Conservation (phyloP, 2,113 vertebrate species). For the Hippocampus comes region DNA sequence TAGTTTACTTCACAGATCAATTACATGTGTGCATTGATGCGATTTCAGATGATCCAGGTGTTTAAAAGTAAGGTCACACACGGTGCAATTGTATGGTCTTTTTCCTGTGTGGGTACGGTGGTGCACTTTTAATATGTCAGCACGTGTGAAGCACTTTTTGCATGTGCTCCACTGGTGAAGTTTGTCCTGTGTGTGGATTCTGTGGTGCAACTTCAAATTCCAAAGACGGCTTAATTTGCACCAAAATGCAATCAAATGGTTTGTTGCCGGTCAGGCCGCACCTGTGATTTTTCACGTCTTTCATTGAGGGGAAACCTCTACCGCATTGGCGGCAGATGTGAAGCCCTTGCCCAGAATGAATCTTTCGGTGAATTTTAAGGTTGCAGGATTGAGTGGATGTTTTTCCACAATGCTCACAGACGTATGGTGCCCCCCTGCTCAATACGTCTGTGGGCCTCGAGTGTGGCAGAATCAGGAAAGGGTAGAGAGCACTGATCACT, state of each 20-base stretch:
- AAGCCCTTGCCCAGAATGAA: constrained; percentile 76
- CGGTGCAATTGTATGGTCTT: constrained; percentile 70
- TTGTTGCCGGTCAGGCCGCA: constrained; percentile 69
- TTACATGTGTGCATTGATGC: constrained; percentile 69
- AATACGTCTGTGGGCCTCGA: constrained; percentile 53
- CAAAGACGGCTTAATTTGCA: constrained; percentile 75
- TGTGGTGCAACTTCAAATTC: constrained; percentile 75
- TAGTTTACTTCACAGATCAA: constrained; percentile 28
- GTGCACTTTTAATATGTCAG: constrained; percentile 74
- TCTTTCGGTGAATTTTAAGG: constrained; percentile 73
- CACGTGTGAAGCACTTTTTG: constrained; percentile 74
- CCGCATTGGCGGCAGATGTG: constrained; percentile 80
- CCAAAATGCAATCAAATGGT: constrained; percentile 69
- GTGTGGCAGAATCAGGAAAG: constrained; percentile 55
- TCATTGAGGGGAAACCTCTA: constrained; percentile 73
- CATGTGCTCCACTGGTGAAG: constrained; percentile 74
- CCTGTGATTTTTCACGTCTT: constrained; percentile 74
- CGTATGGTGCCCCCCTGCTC: constrained; percentile 38
- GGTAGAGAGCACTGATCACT: constrained; percentile 56
- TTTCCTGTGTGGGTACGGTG: constrained; percentile 76
- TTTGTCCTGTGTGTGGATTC: constrained; percentile 76
- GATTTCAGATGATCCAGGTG: constrained; percentile 73
- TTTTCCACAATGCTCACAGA: constrained; percentile 72
- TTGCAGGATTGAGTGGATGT: constrained; percentile 71
- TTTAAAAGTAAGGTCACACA: constrained; percentile 76